phyloP scores from a whole-genome alignment of 2,113 vertebrate species.

The Oenanthe oenanthe region DNA sequence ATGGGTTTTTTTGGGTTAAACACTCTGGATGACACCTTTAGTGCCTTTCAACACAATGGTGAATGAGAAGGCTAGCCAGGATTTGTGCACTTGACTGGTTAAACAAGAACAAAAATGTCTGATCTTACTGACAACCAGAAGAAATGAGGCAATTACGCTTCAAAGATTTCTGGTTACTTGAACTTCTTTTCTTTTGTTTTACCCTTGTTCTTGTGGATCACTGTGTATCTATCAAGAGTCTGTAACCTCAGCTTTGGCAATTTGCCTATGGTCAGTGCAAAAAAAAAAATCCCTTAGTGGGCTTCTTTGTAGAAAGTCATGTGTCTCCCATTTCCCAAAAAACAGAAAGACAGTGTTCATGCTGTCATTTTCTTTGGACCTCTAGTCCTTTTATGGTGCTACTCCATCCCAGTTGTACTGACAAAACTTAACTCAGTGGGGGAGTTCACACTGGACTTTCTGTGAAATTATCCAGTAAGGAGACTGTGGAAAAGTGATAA shows the following conservation, averaged over 20 bases:
- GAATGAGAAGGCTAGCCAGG: background rate
- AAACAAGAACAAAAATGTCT: background rate
- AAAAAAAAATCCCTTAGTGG: background rate
- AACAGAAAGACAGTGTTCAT: background rate
- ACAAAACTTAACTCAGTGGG: background rate
- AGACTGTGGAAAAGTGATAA: background rate
- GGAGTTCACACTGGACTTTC: background rate
- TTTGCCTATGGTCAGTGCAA: background rate
- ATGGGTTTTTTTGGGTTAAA: background rate
- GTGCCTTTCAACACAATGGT: background rate
- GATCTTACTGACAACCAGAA: background rate
- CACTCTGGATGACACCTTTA: background rate
- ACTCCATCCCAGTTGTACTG: background rate
- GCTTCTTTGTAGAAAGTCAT: background rate
- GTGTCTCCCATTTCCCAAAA: background rate
- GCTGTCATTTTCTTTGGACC: background rate
- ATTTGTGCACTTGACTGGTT: background rate
- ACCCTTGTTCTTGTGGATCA: background rate
- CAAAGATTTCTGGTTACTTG: background rate
- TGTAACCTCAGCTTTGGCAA: background rate
- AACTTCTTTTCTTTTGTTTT: background rate
- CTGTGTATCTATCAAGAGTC: background rate
- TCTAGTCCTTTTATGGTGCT: background rate
- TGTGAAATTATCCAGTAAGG: background rate
- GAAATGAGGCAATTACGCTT: background rate